Conservation (phyloP, 2,797 vertebrate genomes). For the Falco naumanni region DNA sequence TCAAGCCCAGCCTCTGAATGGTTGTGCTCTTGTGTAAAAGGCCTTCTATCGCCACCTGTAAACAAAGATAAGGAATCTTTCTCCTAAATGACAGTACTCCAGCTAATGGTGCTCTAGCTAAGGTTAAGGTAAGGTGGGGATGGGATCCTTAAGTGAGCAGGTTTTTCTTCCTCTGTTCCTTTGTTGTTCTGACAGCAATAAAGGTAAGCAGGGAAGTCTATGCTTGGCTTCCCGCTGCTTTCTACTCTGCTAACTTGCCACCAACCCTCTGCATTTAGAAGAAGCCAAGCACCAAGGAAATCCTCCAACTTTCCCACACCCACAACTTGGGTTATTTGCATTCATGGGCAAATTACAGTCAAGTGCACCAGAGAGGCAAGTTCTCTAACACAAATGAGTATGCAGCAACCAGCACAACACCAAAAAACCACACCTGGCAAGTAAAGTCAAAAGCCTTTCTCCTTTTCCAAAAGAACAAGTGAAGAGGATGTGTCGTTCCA, state of each 20-base stretch:
- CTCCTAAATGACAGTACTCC: not conserved
- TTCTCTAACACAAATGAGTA: not conserved
- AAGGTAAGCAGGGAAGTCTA: not conserved
- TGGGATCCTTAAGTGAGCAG: not conserved
- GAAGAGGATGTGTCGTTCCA: not conserved
- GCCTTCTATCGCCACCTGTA: not conserved
- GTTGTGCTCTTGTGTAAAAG: not conserved
- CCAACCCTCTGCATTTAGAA: not conserved
- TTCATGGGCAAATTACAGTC: not conserved
- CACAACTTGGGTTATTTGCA: constrained; percentile 15
- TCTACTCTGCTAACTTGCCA: not conserved
- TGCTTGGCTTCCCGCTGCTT: not conserved
- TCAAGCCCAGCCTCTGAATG: not conserved
- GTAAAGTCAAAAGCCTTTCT: not conserved
- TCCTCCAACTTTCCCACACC: constrained; percentile 19
- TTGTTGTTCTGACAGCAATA: constrained; percentile 11
- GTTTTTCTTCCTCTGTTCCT: constrained; percentile 16
- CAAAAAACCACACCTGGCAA: not conserved
- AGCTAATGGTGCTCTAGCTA: not conserved
- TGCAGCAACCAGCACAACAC: not conserved
- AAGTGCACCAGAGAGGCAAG: not conserved
- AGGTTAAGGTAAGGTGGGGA: not conserved
- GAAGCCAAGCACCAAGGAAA: not conserved
- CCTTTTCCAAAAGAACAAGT: not conserved
- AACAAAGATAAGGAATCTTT: constrained; percentile 47